These are phyloP conservation scores for Garrulus glandarius DNA, from an alignment of 2,797 vertebrate species.

Conservation along the genomic window DNA sequence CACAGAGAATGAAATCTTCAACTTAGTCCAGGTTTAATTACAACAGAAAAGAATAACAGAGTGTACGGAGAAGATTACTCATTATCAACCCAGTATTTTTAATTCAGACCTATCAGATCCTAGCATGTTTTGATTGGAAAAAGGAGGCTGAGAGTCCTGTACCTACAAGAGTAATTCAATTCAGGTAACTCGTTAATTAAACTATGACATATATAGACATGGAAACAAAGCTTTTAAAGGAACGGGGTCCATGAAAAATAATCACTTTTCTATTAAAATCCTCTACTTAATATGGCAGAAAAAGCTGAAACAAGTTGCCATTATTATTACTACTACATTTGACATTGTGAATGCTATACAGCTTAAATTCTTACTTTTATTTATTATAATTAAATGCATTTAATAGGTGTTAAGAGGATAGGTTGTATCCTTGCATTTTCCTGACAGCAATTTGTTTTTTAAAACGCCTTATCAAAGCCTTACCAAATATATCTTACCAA, in stretches of 20 bases:
- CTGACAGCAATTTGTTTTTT: background rate
- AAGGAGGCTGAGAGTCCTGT: conserved; percentile 15
- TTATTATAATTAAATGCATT: background rate
- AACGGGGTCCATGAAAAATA: background rate
- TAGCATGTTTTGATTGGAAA: background rate
- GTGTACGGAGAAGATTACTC: background rate
- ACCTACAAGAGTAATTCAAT: conserved; percentile 2
- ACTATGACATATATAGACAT: background rate
- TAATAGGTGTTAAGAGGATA: background rate
- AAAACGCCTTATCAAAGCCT: background rate
- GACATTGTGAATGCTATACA: background rate
- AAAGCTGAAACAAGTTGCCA: background rate
- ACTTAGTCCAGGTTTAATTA: conserved; percentile 37
- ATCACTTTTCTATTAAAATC: background rate
- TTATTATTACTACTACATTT: background rate
- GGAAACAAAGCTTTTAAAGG: conserved; percentile 11
- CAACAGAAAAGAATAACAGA: background rate
- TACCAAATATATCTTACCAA: background rate
- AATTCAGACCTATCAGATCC: conserved; percentile 13
- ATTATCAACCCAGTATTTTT: background rate
- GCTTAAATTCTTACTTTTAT: background rate
- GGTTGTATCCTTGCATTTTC: background rate
- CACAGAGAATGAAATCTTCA: conserved; percentile 33
- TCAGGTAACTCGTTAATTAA: conserved; percentile 41
- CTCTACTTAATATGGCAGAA: background rate